These are phyloP conservation scores for Calliphora vomitoria DNA, from an alignment of 2,888 invertebrate species.

Conservation along the genomic window DNA sequence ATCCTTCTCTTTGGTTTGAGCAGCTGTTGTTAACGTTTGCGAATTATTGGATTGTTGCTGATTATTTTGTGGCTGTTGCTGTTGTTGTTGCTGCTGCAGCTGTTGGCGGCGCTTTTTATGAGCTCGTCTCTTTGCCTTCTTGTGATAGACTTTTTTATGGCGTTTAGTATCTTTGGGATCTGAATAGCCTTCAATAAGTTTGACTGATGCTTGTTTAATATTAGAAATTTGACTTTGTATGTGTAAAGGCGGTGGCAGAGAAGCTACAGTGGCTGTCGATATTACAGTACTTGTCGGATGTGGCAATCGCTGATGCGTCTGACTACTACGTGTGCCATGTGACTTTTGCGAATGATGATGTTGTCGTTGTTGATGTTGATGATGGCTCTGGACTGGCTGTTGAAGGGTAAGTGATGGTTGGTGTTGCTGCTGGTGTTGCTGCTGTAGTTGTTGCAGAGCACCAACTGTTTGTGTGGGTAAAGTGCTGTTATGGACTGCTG, in stretches of 20 bases:
- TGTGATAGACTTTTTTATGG: constrained; percentile 83
- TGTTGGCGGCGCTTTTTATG: constrained; percentile 77
- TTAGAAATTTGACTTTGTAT: constrained; percentile 75
- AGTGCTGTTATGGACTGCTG: constrained; percentile 57
- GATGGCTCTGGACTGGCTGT: constrained; percentile 49
- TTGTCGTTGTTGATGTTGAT: constrained; percentile 68
- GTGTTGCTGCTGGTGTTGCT: constrained; percentile 6
- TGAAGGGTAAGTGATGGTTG: constrained; percentile 73
- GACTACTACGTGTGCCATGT: constrained; percentile 72
- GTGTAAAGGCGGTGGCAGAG: constrained; percentile 73
- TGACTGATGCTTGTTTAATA: constrained; percentile 83
- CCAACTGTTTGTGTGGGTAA: constrained; percentile 63
- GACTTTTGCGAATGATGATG: constrained; percentile 75
- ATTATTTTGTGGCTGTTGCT: constrained; percentile 75
- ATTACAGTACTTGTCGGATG: constrained; percentile 71
- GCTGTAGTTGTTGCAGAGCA: constrained; percentile 53
- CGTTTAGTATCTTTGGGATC: constrained; percentile 84
- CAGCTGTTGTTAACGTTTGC: constrained; percentile 75
- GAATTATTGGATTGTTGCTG: constrained; percentile 73
- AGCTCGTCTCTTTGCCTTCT: constrained; percentile 82
- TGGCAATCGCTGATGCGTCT: constrained; percentile 75
- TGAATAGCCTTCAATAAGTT: constrained; percentile 84
- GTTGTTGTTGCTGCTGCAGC: constrained; percentile 76
- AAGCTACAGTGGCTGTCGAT: constrained; percentile 62
- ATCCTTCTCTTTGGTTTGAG: constrained; percentile 78